These are phyloP conservation scores for Gnathochromis pfefferi DNA, from an alignment of 2,113 vertebrate genomes.

Conservation along the genomic window DNA sequence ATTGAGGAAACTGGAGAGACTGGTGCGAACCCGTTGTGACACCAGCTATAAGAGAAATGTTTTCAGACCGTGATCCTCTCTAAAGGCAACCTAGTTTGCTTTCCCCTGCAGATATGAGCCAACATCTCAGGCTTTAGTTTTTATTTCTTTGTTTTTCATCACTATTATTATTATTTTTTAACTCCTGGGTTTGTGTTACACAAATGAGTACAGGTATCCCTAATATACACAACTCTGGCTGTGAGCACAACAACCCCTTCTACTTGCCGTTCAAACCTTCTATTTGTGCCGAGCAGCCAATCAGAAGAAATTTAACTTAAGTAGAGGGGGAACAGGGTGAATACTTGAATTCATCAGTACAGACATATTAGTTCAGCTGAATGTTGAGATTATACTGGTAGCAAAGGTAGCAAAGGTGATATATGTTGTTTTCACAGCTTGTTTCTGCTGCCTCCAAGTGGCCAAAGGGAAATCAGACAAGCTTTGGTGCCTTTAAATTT, in stretches of 20 bases:
- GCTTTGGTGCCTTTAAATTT: neutral
- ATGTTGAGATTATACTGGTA: neutral
- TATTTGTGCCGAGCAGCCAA: neutral
- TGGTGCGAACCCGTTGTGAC: neutral
- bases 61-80: neutral
- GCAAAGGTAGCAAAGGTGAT: neutral
- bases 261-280: neutral
- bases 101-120: neutral
- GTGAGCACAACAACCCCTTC: neutral
- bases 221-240: neutral
- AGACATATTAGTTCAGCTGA: neutral
- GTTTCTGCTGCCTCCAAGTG: neutral
- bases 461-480: neutral
- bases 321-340: fast-evolving
- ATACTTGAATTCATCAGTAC: fast-evolving
- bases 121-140: neutral
- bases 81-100: neutral
- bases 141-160: neutral
- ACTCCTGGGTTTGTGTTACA: neutral
- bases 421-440: neutral
- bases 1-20: neutral
- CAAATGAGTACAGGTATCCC: neutral
- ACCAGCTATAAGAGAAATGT: neutral
- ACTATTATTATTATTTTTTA: neutral
- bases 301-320: neutral